Conservation (phyloP, 2,888 invertebrate species). For the Aphrophora alni region DNA sequence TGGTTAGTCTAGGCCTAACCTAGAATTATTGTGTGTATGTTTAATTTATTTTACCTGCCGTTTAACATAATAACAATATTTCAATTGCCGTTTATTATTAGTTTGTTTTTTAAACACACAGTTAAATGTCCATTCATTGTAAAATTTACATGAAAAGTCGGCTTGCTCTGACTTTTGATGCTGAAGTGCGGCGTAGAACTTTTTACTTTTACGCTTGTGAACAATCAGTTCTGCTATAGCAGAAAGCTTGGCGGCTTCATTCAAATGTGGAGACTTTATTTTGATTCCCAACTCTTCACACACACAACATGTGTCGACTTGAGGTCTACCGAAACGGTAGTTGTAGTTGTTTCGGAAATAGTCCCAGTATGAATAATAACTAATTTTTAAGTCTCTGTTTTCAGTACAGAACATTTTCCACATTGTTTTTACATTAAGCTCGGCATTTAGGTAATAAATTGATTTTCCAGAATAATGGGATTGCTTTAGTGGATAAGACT, state of each 20-base stretch:
- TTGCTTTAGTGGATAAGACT: slow-evolving; percentile 5
- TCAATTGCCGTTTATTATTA: too few relatives aligned
- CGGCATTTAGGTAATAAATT: background rate
- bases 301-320: slow-evolving; percentile 39
- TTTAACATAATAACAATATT: too few relatives aligned
- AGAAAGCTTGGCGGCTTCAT: slow-evolving; percentile 46
- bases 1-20: too few relatives aligned
- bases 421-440: slow-evolving; percentile 25
- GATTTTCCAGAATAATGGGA: slow-evolving; percentile 19
- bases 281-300: slow-evolving; percentile 41
- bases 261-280: slow-evolving; percentile 38
- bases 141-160: too few relatives aligned
- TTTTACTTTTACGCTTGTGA: slow-evolving; percentile 48
- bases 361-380: slow-evolving; percentile 29
- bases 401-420: background rate
- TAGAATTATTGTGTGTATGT: too few relatives aligned
- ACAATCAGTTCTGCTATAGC: slow-evolving; percentile 48
- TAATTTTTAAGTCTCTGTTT: background rate
- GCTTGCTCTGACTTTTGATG: too few relatives aligned
- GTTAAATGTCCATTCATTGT: too few relatives aligned
- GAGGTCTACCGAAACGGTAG: too few relatives aligned
- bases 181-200: slow-evolving; percentile 38
- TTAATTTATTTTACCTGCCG: too few relatives aligned
- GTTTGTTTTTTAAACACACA: too few relatives aligned
- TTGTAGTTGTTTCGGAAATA: slow-evolving; percentile 44